Base-by-base conservation (phyloP, 2,888 invertebrate species). In the Folsomia candida region DNA sequence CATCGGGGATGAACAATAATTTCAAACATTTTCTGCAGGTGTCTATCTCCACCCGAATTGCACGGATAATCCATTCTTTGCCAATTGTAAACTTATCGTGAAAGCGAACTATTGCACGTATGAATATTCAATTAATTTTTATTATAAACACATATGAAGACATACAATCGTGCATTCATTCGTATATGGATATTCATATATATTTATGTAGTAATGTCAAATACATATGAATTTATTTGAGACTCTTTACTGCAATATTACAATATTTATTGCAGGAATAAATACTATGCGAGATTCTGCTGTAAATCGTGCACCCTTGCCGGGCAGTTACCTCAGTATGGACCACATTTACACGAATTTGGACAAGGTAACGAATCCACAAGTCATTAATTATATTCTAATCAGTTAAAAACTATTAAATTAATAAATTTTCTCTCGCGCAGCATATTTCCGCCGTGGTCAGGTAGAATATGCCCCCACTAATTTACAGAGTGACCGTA, bases 271-370 rank as follows among this genome's bases (percentile, higher is more conserved):
- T n/a, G n/a, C n/a, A n/a, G n/a, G n/a, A 94, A 97, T 85, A 87
- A 87, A 78, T 83, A 84, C 80, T 93, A 93, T 77, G 88, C 87
- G 84, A 88, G 88, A 74, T 94, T 95, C 88, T 97, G 97, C 84
- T 97, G 97, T 85, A 88, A 90, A 83, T 94, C 95, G 1, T 97
- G 97, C 83, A 92, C 93, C 73, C 86, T 91, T 82, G 93, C 93
- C 0, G 94, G 94, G 0, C 91, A 91, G 82, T 84, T 93, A 71
- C 85, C 87, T 22, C 81, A 83, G 2, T 82, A 82, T 73, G 86
- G 85, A 57, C 83, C 85, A 2, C 86, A 86, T 79, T 80, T 85
- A 28, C 81, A 83, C 26, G 79, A 78, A 62, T 75, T 72, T 57
- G 76, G 73, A 27, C 74, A 74, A 76, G 75, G 75, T 78, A 66